These are phyloP conservation scores for Agonum fuliginosum DNA, from an alignment of 2,888 invertebrate species.

Conservation along the genomic window DNA sequence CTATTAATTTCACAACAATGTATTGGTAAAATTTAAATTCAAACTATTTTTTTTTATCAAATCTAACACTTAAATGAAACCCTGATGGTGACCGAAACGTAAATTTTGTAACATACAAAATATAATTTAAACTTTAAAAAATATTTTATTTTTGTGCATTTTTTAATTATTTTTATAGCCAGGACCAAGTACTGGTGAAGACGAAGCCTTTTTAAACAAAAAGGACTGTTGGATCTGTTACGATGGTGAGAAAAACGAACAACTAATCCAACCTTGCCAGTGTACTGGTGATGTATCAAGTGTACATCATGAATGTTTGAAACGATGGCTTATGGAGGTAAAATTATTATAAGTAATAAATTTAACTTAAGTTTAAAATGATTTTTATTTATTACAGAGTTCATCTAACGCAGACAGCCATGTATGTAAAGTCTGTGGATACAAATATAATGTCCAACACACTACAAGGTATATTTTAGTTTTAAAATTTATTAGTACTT, in stretches of 20 bases:
- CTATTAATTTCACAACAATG: too few species aligned
- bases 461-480: slow-evolving; percentile 77
- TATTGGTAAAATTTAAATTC: too few species aligned
- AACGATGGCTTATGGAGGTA: slow-evolving; percentile 93
- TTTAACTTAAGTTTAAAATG: slow-evolving; percentile 21
- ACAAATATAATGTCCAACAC: slow-evolving; percentile 86
- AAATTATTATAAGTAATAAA: slow-evolving; percentile 54
- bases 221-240: slow-evolving; percentile 97
- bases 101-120: too few species aligned
- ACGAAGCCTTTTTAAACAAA: slow-evolving; percentile 76
- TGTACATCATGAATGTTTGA: slow-evolving; percentile 92
- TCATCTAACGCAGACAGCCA: slow-evolving; percentile 81
- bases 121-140: too few species aligned
- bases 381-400: slow-evolving; percentile 74
- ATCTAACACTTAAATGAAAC: too few species aligned
- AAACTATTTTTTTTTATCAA: too few species aligned
- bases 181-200: slow-evolving; percentile 67
- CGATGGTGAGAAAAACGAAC: slow-evolving; percentile 86
- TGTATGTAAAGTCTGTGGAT: slow-evolving; percentile 90
- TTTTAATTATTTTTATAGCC: slow-evolving; percentile 40
- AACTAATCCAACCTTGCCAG: slow-evolving; percentile 91
- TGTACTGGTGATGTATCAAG: slow-evolving; percentile 95
- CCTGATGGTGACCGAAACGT: too few species aligned
- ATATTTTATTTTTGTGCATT: too few species aligned
- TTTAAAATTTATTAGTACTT: too few species aligned